Base-by-base conservation (phyloP, 2,113 vertebrate species). In the Platichthys flesus region DNA sequence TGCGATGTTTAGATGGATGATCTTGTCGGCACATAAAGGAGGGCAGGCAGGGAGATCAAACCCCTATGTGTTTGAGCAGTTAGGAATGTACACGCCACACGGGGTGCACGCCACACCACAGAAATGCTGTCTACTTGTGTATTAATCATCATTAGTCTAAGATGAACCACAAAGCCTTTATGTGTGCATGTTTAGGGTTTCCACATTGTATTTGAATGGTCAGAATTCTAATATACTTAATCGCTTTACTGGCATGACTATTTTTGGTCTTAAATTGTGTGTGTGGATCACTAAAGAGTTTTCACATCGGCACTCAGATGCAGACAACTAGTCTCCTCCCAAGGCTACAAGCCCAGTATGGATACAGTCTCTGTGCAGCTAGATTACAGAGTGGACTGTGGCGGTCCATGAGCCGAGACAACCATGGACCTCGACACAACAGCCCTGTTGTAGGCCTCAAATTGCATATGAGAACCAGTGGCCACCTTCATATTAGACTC, bases 351-450 rank as follows among this genome's bases (percentile, higher is more conserved):
- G 82, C 84, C 85, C 85, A 83, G 74, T 76, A 78, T 40, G 57
- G 78, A 85, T 83, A 88, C 78, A 49, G 71, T 76, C 77, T 82
- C 60, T 65, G 24, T 76, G 69, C 60, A 63, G 81, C 66, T 61
- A 89, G 89, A 93, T 92, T 90, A 91, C 84, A 92, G 88, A 93
- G 82, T 73, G 80, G 84, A 85, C 84, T 74, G 58, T 26, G 74
- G 59, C 21, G 62, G 81, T 81, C 78, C 87, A 56, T 73, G 83
- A 87, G 81, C 84, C 71, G 80, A 89, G 79, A 85, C 82, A 63
- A 76, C 83, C 81, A 45, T 58, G 72, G 69, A 76, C 71, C 78
- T 75, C 18, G 59, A 72, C 79, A 78, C 66, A 85, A 64, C 64
- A 28, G 60, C 56, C 68, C 65, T 14, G 57, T 61, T 28, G 24